Conservation (phyloP, 2,113 vertebrate genomes). For the Hippocampus barbouri region DNA sequence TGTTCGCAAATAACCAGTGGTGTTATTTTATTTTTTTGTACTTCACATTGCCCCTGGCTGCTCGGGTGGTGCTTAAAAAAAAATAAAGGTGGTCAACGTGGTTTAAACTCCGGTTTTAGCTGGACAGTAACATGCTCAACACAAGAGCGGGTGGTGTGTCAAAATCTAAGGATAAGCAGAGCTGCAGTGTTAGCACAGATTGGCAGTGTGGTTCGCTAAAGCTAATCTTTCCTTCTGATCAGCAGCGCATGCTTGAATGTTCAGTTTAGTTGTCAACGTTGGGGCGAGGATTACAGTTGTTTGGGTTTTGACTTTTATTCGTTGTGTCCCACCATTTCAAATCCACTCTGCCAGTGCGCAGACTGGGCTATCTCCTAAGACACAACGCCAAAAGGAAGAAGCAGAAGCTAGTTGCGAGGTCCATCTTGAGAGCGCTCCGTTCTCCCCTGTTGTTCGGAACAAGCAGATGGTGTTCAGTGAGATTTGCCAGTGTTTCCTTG, state of each 20-base stretch:
- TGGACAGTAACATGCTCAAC: not conserved
- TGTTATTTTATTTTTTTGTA: slow-evolving; percentile 76
- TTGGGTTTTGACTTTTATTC: not conserved
- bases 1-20: slow-evolving; percentile 83
- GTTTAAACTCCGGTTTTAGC: not conserved
- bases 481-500: slow-evolving; percentile 55
- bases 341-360: not conserved
- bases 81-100: slow-evolving; percentile 14
- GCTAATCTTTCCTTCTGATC: not conserved
- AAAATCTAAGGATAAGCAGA: too few species aligned
- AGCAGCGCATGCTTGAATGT: not conserved
- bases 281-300: not conserved
- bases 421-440: slow-evolving; percentile 57
- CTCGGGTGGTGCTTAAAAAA: slow-evolving; percentile 42
- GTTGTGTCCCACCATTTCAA: not conserved
- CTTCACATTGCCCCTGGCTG: slow-evolving; percentile 84
- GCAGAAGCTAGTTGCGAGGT: slow-evolving; percentile 50
- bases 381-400: slow-evolving; percentile 55
- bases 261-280: not conserved
- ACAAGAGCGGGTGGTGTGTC: too few species aligned
- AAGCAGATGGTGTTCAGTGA: slow-evolving; percentile 63
- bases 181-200: not conserved
- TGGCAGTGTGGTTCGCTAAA: not conserved
- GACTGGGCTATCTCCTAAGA: slow-evolving; percentile 40
- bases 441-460: slow-evolving; percentile 58